A percentile compares a stretch with the other conserved stretches of the same genome.
phyloP scores from a whole-genome alignment of 2,888 invertebrate genomes.

The Heliothis peltigera region DNA sequence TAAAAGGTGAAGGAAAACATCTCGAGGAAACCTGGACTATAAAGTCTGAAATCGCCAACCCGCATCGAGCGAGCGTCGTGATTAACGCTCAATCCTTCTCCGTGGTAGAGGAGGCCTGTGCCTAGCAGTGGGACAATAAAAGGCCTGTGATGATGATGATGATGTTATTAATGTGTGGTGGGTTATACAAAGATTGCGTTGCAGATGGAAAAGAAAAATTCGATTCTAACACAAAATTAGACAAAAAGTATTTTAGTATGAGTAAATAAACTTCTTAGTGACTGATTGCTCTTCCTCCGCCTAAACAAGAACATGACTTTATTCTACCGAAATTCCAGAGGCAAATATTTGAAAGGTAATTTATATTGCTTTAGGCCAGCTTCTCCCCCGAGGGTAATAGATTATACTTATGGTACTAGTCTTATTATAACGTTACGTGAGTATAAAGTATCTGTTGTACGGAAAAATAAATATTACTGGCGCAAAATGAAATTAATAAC shows the following conservation, averaged over 20 bases:
- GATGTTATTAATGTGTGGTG: too few relatives aligned
- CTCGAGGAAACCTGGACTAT: too few relatives aligned
- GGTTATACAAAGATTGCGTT: neutral
- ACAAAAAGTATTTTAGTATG: conserved; percentile 2
- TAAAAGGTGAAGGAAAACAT: too few relatives aligned
- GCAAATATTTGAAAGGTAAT: conserved; percentile 62
- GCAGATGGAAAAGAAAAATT: conserved; percentile 2
- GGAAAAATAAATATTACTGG: conserved; percentile 51
- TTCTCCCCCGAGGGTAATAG: conserved; percentile 59
- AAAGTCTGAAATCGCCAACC: too few relatives aligned
- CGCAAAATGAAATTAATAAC: conserved; percentile 44
- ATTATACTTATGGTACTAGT: conserved; percentile 58
- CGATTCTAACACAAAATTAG: conserved; percentile 11
- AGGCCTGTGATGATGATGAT: too few relatives aligned
- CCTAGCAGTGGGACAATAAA: too few relatives aligned
- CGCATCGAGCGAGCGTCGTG: too few relatives aligned
- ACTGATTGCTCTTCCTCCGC: conserved; percentile 47
- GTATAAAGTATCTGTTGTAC: conserved; percentile 50
- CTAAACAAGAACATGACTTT: conserved; percentile 53
- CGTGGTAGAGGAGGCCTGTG: too few relatives aligned
- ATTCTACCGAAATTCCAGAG: conserved; percentile 53
- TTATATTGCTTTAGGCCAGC: conserved; percentile 61
- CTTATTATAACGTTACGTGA: conserved; percentile 55
- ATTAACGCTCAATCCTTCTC: too few relatives aligned
- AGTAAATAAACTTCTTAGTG: conserved; percentile 42